Evolutionary conservation across 1,140 invertebrate species (phyloP).

Genomic region (Cepaea nemoralis): DNA sequence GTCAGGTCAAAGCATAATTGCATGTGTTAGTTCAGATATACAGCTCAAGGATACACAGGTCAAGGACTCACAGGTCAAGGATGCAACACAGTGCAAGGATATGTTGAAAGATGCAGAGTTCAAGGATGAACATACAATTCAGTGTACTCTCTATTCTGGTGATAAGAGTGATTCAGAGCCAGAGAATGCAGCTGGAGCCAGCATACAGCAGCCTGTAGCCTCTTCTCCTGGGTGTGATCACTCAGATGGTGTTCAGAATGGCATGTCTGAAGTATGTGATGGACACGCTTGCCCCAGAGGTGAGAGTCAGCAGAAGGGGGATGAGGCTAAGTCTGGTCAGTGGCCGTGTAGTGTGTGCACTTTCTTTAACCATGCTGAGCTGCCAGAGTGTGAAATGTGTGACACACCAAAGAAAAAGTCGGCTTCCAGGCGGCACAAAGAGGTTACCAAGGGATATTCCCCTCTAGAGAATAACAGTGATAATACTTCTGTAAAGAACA

Average conservation of each 20-base stretch:
- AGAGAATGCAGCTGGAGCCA: not conserved
- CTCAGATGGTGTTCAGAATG: not conserved
- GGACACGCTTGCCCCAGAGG: not conserved
- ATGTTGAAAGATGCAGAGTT: not conserved
- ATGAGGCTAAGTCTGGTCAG: not conserved
- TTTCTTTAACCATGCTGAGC: slow-evolving; percentile 57
- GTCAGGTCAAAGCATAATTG: not conserved
- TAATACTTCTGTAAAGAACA: too few relatives aligned
- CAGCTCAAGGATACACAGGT: not conserved
- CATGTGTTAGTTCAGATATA: not conserved
- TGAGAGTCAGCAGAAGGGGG: not conserved
- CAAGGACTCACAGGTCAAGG: not conserved
- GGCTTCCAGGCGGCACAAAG: not conserved
- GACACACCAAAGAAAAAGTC: slow-evolving; percentile 51
- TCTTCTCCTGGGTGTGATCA: not conserved
- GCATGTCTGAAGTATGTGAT: not conserved
- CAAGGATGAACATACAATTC: too few relatives aligned
- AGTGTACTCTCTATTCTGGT: too few relatives aligned
- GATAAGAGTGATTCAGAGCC: too few relatives aligned
- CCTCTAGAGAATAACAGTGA: not conserved
- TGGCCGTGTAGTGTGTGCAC: slow-evolving; percentile 61
- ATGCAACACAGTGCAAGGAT: too few relatives aligned
- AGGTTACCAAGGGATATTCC: not conserved
- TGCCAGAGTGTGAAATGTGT: slow-evolving; percentile 65
- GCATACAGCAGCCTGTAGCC: not conserved